Conservation (phyloP, 2,113 vertebrate species). For the Paramisgurnus dabryanus region DNA sequence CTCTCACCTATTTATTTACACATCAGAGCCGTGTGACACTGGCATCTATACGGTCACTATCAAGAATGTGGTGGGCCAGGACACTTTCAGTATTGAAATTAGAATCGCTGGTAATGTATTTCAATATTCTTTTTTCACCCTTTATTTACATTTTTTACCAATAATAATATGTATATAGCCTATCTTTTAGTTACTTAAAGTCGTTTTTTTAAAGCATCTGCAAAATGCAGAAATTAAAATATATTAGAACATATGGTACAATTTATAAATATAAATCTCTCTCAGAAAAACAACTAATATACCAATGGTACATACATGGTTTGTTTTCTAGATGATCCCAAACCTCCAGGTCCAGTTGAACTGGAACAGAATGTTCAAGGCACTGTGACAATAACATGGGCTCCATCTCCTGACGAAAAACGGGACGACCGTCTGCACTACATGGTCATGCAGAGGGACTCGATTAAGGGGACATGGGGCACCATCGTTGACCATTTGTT, state of each 20-base stretch:
- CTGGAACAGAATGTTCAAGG: constrained; percentile 80
- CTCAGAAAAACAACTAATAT: not conserved
- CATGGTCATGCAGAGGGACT: constrained; percentile 78
- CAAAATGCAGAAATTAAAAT: no score
- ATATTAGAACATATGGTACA: no score
- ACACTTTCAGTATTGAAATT: constrained; percentile 77
- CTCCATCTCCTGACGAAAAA: constrained; percentile 83
- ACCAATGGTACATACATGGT: not conserved
- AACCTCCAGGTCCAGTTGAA: constrained; percentile 78
- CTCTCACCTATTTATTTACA: constrained; percentile 80
- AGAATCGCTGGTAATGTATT: constrained; percentile 80
- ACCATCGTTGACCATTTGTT: constrained; percentile 79
- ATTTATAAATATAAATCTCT: not conserved
- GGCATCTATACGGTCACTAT: constrained; percentile 81
- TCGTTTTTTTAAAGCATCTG: no score
- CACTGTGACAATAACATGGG: constrained; percentile 85
- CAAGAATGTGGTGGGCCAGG: constrained; percentile 73
- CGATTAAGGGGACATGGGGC: constrained; percentile 74
- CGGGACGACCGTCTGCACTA: constrained; percentile 79
- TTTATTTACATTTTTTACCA: not conserved
- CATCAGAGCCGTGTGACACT: constrained; percentile 74
- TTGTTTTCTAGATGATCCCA: constrained; percentile 77
- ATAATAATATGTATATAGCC: no score
- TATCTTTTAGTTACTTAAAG: not conserved
- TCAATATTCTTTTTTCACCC: not conserved